phyloP scores from a whole-genome alignment of 2,888 invertebrate genomes.

The Hydroisotoma schaefferi region DNA sequence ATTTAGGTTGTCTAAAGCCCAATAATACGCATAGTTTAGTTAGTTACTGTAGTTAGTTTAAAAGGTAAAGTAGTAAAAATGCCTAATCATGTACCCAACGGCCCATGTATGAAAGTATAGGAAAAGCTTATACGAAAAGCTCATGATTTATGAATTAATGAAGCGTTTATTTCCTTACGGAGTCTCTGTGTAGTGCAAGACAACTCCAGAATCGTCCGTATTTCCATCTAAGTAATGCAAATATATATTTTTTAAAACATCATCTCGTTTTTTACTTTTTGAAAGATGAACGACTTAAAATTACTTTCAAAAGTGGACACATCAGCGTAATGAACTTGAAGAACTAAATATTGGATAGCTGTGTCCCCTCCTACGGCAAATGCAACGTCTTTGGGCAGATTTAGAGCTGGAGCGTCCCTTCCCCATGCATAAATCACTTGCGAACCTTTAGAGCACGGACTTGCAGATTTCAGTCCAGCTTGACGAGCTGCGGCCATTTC shows the following conservation, averaged over 20 bases:
- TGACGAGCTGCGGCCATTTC: slow-evolving; percentile 70
- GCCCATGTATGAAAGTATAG: too few relatives aligned
- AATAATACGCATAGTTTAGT: neutral
- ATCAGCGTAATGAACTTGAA: slow-evolving; percentile 86
- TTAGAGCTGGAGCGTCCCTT: slow-evolving; percentile 76
- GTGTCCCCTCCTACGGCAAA: slow-evolving; percentile 85
- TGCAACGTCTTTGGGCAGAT: slow-evolving; percentile 80
- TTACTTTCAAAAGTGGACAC: slow-evolving; percentile 50
- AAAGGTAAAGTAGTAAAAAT: neutral
- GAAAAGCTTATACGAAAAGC: too few relatives aligned
- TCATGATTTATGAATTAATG: neutral
- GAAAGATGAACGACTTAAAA: neutral
- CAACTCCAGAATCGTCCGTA: slow-evolving; percentile 80
- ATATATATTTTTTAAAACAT: neutral
- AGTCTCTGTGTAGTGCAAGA: slow-evolving; percentile 70
- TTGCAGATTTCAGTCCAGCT: slow-evolving; percentile 58
- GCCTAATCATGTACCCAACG: too few relatives aligned
- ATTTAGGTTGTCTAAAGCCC: slow-evolving; percentile 67
- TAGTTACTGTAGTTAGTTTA: neutral
- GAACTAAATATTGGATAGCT: slow-evolving; percentile 78
- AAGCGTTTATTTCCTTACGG: slow-evolving; percentile 57
- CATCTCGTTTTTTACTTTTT: neutral
- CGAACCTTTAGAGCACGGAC: slow-evolving; percentile 68
- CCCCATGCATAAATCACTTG: slow-evolving; percentile 95
- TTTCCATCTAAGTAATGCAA: slow-evolving; percentile 63